phyloP scores from a whole-genome alignment of 2,888 invertebrate species.

The Brachypterus glaber region DNA sequence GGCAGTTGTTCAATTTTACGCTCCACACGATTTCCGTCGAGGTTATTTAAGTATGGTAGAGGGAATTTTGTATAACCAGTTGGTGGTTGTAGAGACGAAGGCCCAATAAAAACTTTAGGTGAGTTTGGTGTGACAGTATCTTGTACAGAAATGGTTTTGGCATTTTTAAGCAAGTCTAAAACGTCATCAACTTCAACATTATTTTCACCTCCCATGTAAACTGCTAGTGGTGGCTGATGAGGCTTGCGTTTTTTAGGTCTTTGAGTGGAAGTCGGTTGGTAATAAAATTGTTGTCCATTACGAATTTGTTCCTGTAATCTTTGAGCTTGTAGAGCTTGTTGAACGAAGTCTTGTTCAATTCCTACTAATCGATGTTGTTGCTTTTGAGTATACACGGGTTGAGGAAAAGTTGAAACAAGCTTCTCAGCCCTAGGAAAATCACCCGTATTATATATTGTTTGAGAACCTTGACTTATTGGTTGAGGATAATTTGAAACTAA shows the following conservation, averaged over 20 bases:
- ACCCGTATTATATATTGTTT: not conserved
- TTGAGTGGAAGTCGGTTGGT: constrained; percentile 38
- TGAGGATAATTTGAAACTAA: not conserved
- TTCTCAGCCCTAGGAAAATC: too few species aligned
- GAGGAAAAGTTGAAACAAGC: too few species aligned
- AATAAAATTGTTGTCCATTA: constrained; percentile 26
- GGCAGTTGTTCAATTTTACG: constrained; percentile 65
- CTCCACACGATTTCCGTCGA: constrained; percentile 58
- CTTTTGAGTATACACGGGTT: constrained; percentile 7
- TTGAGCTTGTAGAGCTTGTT: constrained; percentile 39
- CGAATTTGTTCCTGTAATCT: constrained; percentile 35
- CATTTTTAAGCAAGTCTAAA: constrained; percentile 56
- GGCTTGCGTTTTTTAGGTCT: constrained; percentile 55
- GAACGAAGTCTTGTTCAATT: constrained; percentile 38
- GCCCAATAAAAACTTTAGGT: constrained; percentile 74
- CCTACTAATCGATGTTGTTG: constrained; percentile 30
- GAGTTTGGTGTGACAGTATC: constrained; percentile 61
- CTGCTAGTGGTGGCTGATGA: constrained; percentile 76
- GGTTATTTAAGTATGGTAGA: constrained; percentile 68
- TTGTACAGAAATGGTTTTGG: constrained; percentile 66
- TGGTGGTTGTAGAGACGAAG: constrained; percentile 61
- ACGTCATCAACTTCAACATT: constrained; percentile 61
- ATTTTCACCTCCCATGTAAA: constrained; percentile 57
- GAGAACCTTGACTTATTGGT: too few species aligned
- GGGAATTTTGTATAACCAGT: constrained; percentile 70